Evolutionary conservation across 2,113 vertebrate species (phyloP).

Genomic region (Scortum barcoo): DNA sequence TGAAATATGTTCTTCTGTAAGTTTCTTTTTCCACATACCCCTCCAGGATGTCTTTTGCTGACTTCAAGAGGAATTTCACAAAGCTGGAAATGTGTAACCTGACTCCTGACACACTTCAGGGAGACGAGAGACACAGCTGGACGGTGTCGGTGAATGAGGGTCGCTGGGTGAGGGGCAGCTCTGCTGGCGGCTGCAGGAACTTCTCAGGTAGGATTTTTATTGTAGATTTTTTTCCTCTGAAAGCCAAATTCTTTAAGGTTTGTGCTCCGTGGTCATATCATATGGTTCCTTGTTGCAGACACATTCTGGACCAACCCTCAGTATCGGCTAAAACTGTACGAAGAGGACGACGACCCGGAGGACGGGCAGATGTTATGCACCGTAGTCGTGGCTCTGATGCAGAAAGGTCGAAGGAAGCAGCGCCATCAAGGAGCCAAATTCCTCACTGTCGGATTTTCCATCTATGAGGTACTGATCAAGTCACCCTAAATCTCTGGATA

Average conservation of each 20-base stretch:
- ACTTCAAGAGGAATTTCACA: slow-evolving; percentile 93
- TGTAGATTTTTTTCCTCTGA: not conserved
- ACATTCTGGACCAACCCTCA: slow-evolving; percentile 99
- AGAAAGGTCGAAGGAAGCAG: slow-evolving; percentile 96
- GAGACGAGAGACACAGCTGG: slow-evolving; percentile 91
- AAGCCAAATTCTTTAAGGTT: not conserved
- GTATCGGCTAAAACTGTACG: slow-evolving; percentile 93
- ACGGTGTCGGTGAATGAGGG: slow-evolving; percentile 94
- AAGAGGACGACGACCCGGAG: slow-evolving; percentile 94
- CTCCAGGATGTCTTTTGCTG: slow-evolving; percentile 93
- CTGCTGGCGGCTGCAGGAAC: slow-evolving; percentile 97
- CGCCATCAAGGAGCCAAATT: slow-evolving; percentile 89
- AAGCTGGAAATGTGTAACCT: slow-evolving; percentile 99
- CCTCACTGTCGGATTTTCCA: slow-evolving; percentile 95
- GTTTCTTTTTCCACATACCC: slow-evolving; percentile 7
- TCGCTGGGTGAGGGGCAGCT: slow-evolving; percentile 97
- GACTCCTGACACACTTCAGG: slow-evolving; percentile 92
- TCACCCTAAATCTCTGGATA: not conserved
- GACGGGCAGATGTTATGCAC: slow-evolving; percentile 90
- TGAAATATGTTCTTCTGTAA: too few species aligned
- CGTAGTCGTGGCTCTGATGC: slow-evolving; percentile 96
- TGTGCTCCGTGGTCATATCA: not conserved
- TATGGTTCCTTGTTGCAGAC: slow-evolving; percentile 67
- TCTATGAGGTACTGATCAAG: slow-evolving; percentile 90
- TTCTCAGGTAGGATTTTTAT: slow-evolving; percentile 85